Percentiles rank a stretch among this genome's conserved stretches.
Conservation (phyloP, 2,113 vertebrate genomes). For the Bothrops jararaca region DNA sequence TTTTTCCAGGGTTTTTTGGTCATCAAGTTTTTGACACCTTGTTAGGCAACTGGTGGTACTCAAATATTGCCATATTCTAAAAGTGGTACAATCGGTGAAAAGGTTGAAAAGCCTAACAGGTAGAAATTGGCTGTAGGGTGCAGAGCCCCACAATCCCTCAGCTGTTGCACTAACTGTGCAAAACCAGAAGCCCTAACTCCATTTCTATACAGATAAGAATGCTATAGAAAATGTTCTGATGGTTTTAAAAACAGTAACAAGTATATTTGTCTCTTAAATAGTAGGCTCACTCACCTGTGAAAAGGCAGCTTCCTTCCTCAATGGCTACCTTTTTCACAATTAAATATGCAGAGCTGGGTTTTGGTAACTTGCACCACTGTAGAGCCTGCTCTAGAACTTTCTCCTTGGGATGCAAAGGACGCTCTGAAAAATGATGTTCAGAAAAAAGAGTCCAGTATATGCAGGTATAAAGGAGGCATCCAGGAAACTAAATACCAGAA, state of each 20-base stretch:
- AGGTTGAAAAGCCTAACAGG: too few species aligned
- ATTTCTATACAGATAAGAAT: background rate
- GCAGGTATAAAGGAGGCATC: background rate
- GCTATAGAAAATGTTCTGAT: background rate
- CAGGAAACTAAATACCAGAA: background rate
- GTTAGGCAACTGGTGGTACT: too few species aligned
- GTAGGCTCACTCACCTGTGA: slow-evolving; percentile 78
- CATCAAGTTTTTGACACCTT: too few species aligned
- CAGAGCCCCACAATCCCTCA: too few species aligned
- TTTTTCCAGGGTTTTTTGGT: too few species aligned
- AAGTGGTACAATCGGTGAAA: too few species aligned
- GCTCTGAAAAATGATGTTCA: slow-evolving; percentile 69
- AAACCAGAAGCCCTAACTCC: too few species aligned
- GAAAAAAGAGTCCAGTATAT: background rate
- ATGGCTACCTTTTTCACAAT: slow-evolving; percentile 88
- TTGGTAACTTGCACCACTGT: slow-evolving; percentile 92
- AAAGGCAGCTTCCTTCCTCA: slow-evolving; percentile 82
- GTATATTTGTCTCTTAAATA: background rate
- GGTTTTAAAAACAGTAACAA: background rate
- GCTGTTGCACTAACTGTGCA: too few species aligned
- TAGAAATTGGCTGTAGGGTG: too few species aligned
- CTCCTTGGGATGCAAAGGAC: slow-evolving; percentile 93
- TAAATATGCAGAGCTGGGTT: slow-evolving; percentile 88
- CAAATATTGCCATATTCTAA: too few species aligned
- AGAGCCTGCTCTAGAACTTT: slow-evolving; percentile 93